Conservation (phyloP, 2,797 vertebrate species). For the Gobionotothen gibberifrons region DNA sequence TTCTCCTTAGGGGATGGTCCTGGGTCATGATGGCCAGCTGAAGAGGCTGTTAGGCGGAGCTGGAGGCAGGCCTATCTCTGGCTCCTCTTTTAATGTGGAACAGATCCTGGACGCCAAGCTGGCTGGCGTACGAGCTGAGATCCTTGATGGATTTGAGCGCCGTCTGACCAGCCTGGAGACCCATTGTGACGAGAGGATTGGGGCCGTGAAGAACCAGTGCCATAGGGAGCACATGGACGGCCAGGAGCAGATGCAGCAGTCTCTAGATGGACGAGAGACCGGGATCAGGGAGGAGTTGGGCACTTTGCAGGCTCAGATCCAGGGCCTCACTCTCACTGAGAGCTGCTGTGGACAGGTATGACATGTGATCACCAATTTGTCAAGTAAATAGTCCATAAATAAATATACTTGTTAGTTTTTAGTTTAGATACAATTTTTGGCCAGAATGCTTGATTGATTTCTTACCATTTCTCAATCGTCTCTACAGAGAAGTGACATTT, state of each 20-base stretch:
- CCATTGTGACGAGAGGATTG: constrained; percentile 88
- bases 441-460: too few species aligned
- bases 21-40: constrained; percentile 93
- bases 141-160: constrained; percentile 92
- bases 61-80: constrained; percentile 81
- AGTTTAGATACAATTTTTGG: fast-evolving
- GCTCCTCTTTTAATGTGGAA: constrained; percentile 85
- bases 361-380: neutral
- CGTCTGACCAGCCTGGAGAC: constrained; percentile 88
- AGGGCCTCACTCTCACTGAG: constrained; percentile 90
- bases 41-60: constrained; percentile 88
- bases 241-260: constrained; percentile 92
- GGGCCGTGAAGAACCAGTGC: constrained; percentile 89
- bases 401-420: neutral
- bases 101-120: constrained; percentile 88
- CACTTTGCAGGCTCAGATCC: constrained; percentile 91
- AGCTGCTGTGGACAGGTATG: constrained; percentile 91
- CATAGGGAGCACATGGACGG: constrained; percentile 90
- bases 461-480: too few species aligned
- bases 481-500: neutral
- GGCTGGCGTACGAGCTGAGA: constrained; percentile 86
- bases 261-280: constrained; percentile 91
- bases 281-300: constrained; percentile 92
- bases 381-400: neutral
- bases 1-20: constrained; percentile 87